These are phyloP conservation scores for Sebastes trivittatus DNA, from an alignment of 2,797 vertebrate species.

Conservation along the genomic window DNA sequence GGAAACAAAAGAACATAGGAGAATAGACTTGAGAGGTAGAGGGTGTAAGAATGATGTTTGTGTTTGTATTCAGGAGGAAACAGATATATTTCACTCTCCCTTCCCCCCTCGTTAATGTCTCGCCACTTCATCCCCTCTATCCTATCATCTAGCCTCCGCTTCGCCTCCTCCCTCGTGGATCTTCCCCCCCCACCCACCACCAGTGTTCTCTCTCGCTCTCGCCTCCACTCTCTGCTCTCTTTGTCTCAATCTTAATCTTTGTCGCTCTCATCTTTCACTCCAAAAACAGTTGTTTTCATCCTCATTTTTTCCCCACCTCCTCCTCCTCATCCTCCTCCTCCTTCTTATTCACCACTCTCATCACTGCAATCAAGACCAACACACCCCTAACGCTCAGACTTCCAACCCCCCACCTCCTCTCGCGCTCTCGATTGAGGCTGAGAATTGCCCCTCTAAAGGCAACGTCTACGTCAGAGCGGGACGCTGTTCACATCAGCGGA, in stretches of 20 bases:
- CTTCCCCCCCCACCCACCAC: background rate
- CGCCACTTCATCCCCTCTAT: background rate
- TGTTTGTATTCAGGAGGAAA: background rate
- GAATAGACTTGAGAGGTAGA: background rate
- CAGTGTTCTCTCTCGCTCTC: background rate
- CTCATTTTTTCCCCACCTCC: background rate
- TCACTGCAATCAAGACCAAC: slow-evolving; percentile 57
- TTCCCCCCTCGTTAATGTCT: background rate
- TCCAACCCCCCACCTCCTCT: slow-evolving; percentile 48
- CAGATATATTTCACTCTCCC: background rate
- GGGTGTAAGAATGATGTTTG: background rate
- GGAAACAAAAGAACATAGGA: background rate
- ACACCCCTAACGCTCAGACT: slow-evolving; percentile 38
- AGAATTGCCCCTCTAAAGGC: slow-evolving; percentile 59
- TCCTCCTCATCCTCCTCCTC: background rate
- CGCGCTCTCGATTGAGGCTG: slow-evolving; percentile 47
- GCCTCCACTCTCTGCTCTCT: background rate
- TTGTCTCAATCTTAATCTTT: background rate
- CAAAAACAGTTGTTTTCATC: slow-evolving; percentile 11
- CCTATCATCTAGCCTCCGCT: background rate
- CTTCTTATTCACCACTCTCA: slow-evolving; percentile 27
- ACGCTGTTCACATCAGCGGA: slow-evolving; percentile 67
- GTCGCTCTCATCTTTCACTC: slow-evolving; percentile 11
- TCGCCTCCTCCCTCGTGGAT: slow-evolving; percentile 9
- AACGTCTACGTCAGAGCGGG: slow-evolving; percentile 66